Base-by-base conservation (phyloP, 2,888 invertebrate species). In the Apodemia zela region DNA sequence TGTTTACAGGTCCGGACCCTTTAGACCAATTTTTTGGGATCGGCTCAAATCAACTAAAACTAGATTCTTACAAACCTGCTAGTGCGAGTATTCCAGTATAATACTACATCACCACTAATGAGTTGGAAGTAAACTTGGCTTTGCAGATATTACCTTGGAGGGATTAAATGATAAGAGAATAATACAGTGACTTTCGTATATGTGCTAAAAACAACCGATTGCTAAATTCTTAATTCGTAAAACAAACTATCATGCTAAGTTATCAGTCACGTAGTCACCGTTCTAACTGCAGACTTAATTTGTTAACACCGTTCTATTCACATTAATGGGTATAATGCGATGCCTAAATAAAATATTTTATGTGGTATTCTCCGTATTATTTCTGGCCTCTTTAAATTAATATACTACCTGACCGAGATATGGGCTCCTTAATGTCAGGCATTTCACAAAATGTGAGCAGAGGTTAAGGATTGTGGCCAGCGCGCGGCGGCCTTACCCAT, bases 231-330 rank as follows among this genome's bases (percentile, higher is more conserved):
- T 54, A 57, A 58, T 58, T 58, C 58, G 18, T 63, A 66, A 66
- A 59, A 67, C 68, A 75, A 72, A 73, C 70, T 69, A 74, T 74
- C 70, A 65, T 67, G 63, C 63, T 59, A 65, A 68, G 68, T 71
- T 73, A 73, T 72, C 74, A 72, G 71, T 74, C 74, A 73, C 71
- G 71, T 72, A 73, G 67, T 65, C 71, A 65, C 65, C 66, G 69
- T 69, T 65, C 68, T 65, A 72, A 69, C 66, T 64, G 71, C 68
- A 65, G 65, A 67, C 66, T 68, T 67, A 68, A 64, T 58, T 60
- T 63, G 63, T 65, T 67, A 69, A 69, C 68, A 71, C 68, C 64
- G 65, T 68, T 67, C 70, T 72, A 62, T 38, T 69, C 69, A 69
- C 64, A 65, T 65, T 57, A 65, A 67, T 66, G 65, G 67, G n/a